phyloP scores from a whole-genome alignment of 2,888 invertebrate species.

The Lobophora halterata region DNA sequence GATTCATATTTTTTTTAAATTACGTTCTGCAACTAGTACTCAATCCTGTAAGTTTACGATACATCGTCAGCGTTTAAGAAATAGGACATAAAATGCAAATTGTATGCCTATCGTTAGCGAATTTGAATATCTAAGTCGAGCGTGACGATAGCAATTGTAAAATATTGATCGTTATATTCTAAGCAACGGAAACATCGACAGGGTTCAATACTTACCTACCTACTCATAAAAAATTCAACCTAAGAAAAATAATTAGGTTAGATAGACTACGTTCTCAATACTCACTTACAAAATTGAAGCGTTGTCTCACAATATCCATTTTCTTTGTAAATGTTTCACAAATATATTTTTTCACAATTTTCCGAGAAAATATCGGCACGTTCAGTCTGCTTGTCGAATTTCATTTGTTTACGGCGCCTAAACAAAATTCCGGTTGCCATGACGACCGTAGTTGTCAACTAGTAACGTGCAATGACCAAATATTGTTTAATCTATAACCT shows the following conservation, averaged over 20 bases:
- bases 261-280: too few species aligned
- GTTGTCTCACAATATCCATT: slow-evolving; percentile 48
- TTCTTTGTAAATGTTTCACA: slow-evolving; percentile 37
- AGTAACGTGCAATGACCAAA: slow-evolving; percentile 40
- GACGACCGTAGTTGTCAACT: slow-evolving; percentile 60
- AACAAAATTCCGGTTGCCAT: slow-evolving; percentile 65
- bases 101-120: slow-evolving; percentile 41
- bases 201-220: slow-evolving; percentile 19
- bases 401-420: slow-evolving; percentile 74
- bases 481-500: slow-evolving; percentile 55
- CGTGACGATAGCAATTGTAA: slow-evolving; percentile 61
- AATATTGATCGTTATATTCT: slow-evolving; percentile 55
- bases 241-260: slow-evolving; percentile 15
- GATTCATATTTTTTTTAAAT: slow-evolving; percentile 48
- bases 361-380: slow-evolving; percentile 43
- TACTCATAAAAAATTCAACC: slow-evolving; percentile 20
- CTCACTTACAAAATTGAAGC: slow-evolving; percentile 51
- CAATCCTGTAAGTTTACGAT: slow-evolving; percentile 44
- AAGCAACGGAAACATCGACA: slow-evolving; percentile 49
- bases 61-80: slow-evolving; percentile 28
- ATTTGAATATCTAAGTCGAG: slow-evolving; percentile 61
- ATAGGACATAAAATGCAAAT: slow-evolving; percentile 51
- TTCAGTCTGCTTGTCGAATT: slow-evolving; percentile 54
- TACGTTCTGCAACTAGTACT: slow-evolving; percentile 38
- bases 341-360: slow-evolving; percentile 26